Percentiles rank a stretch among this genome's conserved stretches.
phyloP scores from a whole-genome alignment of 2,888 invertebrate genomes.

The Amphimallon solstitiale region DNA sequence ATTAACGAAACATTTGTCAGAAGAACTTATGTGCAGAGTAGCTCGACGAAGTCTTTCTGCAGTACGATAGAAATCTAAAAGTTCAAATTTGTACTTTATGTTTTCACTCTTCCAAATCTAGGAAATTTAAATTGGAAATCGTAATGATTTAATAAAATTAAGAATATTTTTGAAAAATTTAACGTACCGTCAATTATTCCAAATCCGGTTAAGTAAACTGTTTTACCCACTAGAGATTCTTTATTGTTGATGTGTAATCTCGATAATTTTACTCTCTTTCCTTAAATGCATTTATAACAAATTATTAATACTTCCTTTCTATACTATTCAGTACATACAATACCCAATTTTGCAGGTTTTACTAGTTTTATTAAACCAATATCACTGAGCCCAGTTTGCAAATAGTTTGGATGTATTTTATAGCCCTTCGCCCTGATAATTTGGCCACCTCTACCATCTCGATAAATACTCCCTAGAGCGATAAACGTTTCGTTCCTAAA shows the following conservation, averaged over 20 bases:
- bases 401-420: conserved; percentile 56
- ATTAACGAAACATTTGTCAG: conserved; percentile 55
- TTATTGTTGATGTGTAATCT: conserved; percentile 55
- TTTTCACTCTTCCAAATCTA: no score
- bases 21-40: conserved; percentile 55
- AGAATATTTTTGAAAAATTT: conserved; percentile 11
- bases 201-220: conserved; percentile 59
- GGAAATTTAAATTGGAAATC: no score
- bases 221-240: conserved; percentile 56
- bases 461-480: conserved; percentile 57
- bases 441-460: conserved; percentile 55
- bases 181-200: conserved; percentile 58
- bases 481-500: conserved; percentile 54
- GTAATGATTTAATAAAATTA: no score
- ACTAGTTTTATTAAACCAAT: conserved; percentile 57
- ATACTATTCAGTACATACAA: conserved; percentile 16
- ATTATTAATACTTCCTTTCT: neutral
- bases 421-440: conserved; percentile 51
- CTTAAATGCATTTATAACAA: conserved; percentile 42
- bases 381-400: conserved; percentile 54
- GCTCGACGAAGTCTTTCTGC: conserved; percentile 57
- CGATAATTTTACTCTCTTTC: conserved; percentile 53
- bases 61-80: conserved; percentile 54
- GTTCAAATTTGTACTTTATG: conserved; percentile 2
- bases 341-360: conserved; percentile 52